Evolutionary conservation across 2,888 invertebrate species (phyloP).

Genomic region (Crematogaster levior): DNA sequence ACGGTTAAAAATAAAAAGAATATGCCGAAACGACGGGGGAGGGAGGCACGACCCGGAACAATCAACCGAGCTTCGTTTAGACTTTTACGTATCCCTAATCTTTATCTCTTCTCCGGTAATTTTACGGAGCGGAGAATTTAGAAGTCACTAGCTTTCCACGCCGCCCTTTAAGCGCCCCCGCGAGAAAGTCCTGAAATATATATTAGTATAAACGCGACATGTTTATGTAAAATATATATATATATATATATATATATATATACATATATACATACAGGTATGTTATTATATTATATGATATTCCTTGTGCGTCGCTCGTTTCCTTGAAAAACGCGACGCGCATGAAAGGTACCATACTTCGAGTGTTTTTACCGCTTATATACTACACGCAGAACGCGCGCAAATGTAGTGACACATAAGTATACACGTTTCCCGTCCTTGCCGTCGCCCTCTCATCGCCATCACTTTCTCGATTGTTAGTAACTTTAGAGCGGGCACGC

Average conservation of each 20-base stretch:
- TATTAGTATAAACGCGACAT: slow-evolving; percentile 65
- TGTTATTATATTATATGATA: slow-evolving; percentile 25
- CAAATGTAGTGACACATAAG: slow-evolving; percentile 19
- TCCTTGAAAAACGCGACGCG: slow-evolving; percentile 10
- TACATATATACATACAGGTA: slow-evolving; percentile 31
- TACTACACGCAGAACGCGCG: slow-evolving; percentile 26
- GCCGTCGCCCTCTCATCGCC: slow-evolving; percentile 25
- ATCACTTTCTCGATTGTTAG: slow-evolving; percentile 21
- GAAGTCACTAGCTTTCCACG: slow-evolving; percentile 57
- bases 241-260: slow-evolving; percentile 47
- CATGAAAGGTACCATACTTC: slow-evolving; percentile 20
- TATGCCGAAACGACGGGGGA: slow-evolving; percentile 53
- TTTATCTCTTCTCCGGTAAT: slow-evolving; percentile 57
- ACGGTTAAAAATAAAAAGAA: slow-evolving; percentile 35
- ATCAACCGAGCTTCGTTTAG: slow-evolving; percentile 85
- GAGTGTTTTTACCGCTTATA: slow-evolving; percentile 50
- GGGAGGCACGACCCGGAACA: slow-evolving; percentile 79
- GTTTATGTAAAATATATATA: slow-evolving; percentile 54
- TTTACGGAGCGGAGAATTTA: slow-evolving; percentile 65
- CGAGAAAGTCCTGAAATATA: slow-evolving; percentile 28
- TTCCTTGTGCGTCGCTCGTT: slow-evolving; percentile 28
- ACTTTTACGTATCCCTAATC: slow-evolving; percentile 72
- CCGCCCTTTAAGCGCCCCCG: not conserved
- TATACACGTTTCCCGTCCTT: slow-evolving; percentile 9
- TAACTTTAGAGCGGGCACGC: slow-evolving; percentile 7